phyloP scores from a whole-genome alignment of 1,140 invertebrate species.

The Whitmania pigra region DNA sequence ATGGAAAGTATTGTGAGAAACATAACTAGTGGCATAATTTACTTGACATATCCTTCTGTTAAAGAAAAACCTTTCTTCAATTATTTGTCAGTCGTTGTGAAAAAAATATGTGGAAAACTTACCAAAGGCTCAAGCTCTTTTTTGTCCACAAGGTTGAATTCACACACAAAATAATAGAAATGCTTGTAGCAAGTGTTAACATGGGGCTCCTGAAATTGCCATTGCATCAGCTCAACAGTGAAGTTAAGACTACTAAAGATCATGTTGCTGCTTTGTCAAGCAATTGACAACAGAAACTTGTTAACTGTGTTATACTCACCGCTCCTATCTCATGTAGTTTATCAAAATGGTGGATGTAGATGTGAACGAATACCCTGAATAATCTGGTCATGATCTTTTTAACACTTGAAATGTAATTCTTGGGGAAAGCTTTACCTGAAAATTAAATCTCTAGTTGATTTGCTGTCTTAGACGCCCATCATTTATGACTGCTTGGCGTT shows the following conservation, averaged over 20 bases:
- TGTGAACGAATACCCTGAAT: conserved; percentile 87
- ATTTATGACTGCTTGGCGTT: not conserved
- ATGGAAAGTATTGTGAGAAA: no score
- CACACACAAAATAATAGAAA: conserved; percentile 84
- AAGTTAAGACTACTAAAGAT: not conserved
- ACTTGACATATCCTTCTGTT: not conserved
- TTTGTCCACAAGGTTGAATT: conserved; percentile 68
- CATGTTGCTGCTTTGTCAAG: not conserved
- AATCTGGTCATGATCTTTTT: conserved; percentile 78
- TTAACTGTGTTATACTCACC: conserved; percentile 47
- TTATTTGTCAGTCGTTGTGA: not conserved
- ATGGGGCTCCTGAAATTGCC: conserved; percentile 66
- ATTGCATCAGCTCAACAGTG: not conserved
- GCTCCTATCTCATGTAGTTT: conserved; percentile 72
- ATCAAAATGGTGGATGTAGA: conserved; percentile 95
- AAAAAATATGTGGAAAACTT: conserved; percentile 25
- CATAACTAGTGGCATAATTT: not conserved
- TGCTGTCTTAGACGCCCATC: not conserved
- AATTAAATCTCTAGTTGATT: conserved; percentile 31
- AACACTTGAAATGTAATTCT: conserved; percentile 63
- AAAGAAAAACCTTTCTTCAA: not conserved
- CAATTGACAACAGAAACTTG: not conserved
- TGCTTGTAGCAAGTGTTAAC: conserved; percentile 94
- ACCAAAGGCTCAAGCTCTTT: conserved; percentile 77
- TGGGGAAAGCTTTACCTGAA: conserved; percentile 74